Conservation (phyloP, 2,888 invertebrate genomes). For the Limnephilus lunatus region DNA sequence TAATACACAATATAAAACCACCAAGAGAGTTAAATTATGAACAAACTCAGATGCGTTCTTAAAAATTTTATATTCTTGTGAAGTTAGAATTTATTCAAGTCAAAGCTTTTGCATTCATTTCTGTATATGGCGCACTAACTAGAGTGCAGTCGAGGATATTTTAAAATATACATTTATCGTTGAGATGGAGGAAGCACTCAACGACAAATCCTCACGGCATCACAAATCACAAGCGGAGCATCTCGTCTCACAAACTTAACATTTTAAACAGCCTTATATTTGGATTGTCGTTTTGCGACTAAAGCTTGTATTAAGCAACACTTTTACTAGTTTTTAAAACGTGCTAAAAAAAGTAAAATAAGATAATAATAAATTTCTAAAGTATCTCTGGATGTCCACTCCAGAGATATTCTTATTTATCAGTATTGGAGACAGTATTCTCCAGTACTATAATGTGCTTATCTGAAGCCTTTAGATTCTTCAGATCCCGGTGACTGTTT, state of each 20-base stretch:
- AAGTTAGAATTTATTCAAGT: neutral
- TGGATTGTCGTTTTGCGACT: too few relatives aligned
- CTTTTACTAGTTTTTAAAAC: too few relatives aligned
- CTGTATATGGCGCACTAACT: neutral
- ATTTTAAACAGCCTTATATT: neutral
- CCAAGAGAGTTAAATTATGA: neutral
- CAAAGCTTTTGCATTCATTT: neutral
- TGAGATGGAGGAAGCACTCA: neutral
- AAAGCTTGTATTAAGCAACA: too few relatives aligned
- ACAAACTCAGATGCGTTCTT: neutral
- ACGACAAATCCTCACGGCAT: conserved; percentile 6
- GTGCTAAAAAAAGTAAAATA: too few relatives aligned
- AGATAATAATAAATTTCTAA: too few relatives aligned
- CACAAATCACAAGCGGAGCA: conserved; percentile 6
- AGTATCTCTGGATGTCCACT: too few relatives aligned
- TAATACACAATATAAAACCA: neutral
- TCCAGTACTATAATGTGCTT: too few relatives aligned
- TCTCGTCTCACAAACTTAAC: conserved; percentile 10
- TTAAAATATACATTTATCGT: neutral
- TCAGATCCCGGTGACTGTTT: too few relatives aligned
- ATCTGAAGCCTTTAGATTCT: too few relatives aligned
- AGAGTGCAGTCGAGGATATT: neutral
- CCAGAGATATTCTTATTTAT: too few relatives aligned
- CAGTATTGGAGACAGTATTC: too few relatives aligned
- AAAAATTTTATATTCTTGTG: neutral